Base-by-base conservation (phyloP, 2,888 invertebrate genomes). In the Epinotia bilunana region DNA sequence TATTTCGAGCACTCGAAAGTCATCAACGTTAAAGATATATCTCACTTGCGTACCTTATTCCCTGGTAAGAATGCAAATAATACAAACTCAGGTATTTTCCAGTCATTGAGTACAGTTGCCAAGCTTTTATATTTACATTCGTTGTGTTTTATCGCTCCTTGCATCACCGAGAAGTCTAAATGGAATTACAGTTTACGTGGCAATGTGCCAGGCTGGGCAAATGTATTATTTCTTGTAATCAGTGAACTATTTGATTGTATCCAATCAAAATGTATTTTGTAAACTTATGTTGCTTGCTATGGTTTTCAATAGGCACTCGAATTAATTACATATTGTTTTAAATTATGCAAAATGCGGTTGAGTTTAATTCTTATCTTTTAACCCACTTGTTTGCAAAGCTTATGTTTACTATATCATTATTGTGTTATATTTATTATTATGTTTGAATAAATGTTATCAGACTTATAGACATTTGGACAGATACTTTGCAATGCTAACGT, bases 211-310 rank as follows among this genome's bases (percentile, higher is more conserved):
- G 23, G 3, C 16, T 39, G 43, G 23, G 5, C 33, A 23, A 33
- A 16, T 39, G 33, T 39, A 57, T 39, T 46, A 20, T 69, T 69
- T 20, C 16, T 39, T 58, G 11, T 18, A 58, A 58, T 69, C 43
- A 16, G 11, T 43, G 3, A 43, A 7, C 57, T 68, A 68, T 68
- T 43, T 68, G 16, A 23, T 16, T 49, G 23, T 43, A 46, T 46
- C 23, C 49, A 23, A 53, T n/a, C 1, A 65, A 23, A n/a, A 33
- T 33, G 6, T 18, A n/a, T n/a, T 16, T 13, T 49, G 7, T 16
- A 16, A 49, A 49, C 49, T 39, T 49, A 49, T 49, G 53, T n/a
- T 53, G 6, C 13, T 53, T 53, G 6, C 4, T 53, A 16, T 49
- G 49, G 16, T 49, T 49, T 13, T 16, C 16, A 49, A 49, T 16